These are phyloP conservation scores for Antheraea yamamai DNA, from an alignment of 2,888 invertebrate genomes.

Conservation along the genomic window DNA sequence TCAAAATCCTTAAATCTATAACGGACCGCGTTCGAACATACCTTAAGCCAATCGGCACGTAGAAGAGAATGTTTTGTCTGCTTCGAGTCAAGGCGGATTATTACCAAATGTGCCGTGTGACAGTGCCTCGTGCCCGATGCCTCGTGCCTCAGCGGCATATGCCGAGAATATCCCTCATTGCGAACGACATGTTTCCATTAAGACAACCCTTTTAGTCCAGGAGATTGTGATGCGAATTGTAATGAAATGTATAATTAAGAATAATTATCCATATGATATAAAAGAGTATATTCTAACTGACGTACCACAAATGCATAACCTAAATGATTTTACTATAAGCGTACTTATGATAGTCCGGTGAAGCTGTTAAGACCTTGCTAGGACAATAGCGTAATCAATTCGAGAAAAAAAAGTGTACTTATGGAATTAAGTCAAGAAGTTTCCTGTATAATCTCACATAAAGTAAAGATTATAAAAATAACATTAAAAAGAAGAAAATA, in stretches of 20 bases:
- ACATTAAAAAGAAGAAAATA: background rate
- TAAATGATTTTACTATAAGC: background rate
- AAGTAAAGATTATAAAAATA: background rate
- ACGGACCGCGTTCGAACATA: constrained; percentile 42
- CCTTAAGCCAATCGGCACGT: constrained; percentile 71
- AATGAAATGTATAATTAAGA: constrained; percentile 1
- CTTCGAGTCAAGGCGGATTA: constrained; percentile 44
- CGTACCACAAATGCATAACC: background rate
- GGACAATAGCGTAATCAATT: no score
- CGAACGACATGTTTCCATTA: constrained; percentile 76
- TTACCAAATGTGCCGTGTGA: constrained; percentile 55
- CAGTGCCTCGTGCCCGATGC: constrained; percentile 40
- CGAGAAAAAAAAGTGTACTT: no score
- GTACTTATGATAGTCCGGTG: no score
- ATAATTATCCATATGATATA: background rate
- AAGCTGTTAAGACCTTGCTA: no score
- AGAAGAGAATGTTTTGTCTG: constrained; percentile 77
- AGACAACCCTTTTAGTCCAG: constrained; percentile 67
- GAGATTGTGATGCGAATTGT: constrained; percentile 41
- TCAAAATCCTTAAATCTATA: constrained; percentile 43
- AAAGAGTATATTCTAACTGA: background rate
- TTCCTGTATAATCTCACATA: background rate
- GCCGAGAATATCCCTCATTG: constrained; percentile 72
- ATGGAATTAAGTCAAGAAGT: background rate
- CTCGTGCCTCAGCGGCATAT: constrained; percentile 58